Evolutionary conservation across 2,113 vertebrate genomes (phyloP), one percentile per base, ranked within the genome.

Genomic region (Marcusenius ussheri): DNA sequence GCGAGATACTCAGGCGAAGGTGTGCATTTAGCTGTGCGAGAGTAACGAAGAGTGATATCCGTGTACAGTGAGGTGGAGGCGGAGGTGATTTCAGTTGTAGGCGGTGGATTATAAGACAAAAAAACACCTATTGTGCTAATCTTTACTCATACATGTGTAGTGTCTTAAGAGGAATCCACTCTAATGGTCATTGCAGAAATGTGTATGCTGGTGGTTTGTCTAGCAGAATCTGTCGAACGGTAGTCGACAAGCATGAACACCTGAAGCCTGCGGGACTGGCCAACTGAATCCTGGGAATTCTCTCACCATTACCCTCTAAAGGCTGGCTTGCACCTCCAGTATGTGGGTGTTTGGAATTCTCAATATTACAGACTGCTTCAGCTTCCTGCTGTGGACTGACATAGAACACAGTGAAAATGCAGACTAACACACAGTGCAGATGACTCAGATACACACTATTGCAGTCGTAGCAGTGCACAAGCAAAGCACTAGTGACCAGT

Each of bases 401-500:
- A 24, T 53, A 21, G 24, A 66, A 31, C 27, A 13, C 27, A 70
- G 62, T 66, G 62, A 70, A 70, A 31, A 31, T 70, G 62, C 62
- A 31, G 62, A 31, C 62, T 70, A 70, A 31, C n/a, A 70, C 62
- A 70, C 4, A 70, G 62, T 27, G 10, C 62, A 70, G 62, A 27
- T 31, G 62, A 27, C 62, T 70, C n/a, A 70, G 10, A 70, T 31
- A 13, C n/a, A 70, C n/a, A 87, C 50, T 27, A 31, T 39, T 6
- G 19, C 50, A 88, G 39, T 42, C 39, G 5, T 42, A 45, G 39
- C 56, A 56, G 85, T 42, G 87, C 42, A 24, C 91, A 89, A 90
- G 93, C 88, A 94, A 94, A 93, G 3, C 21, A 47, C 5, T 47
- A 47, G 19, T 21, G 7, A 45, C 19, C 83, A 24, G 83, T n/a